Base-by-base conservation (phyloP, 2,888 invertebrate species). In the Perizoma affinitatum region DNA sequence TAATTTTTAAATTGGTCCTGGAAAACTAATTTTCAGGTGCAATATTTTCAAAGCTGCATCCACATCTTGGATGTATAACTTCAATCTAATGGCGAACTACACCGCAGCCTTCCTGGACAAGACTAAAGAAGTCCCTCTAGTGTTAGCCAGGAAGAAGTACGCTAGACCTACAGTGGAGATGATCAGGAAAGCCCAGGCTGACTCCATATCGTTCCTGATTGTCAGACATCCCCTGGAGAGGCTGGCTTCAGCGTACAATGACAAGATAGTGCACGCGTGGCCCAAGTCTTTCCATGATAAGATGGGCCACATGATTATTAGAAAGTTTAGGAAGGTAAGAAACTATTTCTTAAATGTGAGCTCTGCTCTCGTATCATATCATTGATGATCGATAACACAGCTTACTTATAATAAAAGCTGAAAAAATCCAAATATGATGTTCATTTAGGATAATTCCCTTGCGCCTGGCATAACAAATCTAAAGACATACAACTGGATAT, bases 41-140 rank as follows among this genome's bases (percentile, higher is more conserved):
- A 96, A 96, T 79, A 95, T 96, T 65, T 96, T 96, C 82, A 96
- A 96, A 92, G 96, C 96, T 5, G 96, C 96, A 4, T 97, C 97
- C n/a, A 96, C 97, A 11, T 97, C 97, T 0, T 97, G 97, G 97
- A 96, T 97, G 96, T 97, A 97, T 87, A 97, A 97, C 87, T 97
- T 97, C 87, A 97, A 97, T 85, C 88, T 96, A 54, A 94, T 97
- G 85, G 97, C 97, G 6, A 97, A 97, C 73, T 96, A 97, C 84
- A 94, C 95, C 60, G 95, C 96, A 7, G 94, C 94, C 54, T 97
- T 96, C 87, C 89, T 97, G 71, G 95, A 95, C 79, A 95, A 95
- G 76, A 96, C 96, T 58, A 96, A 96, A 82, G 93, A 95, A 76
- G 96, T 97, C 53, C 96, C 96, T 52, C 92, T 97, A 68, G 95